Evolutionary conservation across 2,888 invertebrate species (phyloP).

Genomic region (Antheraea assamensis): DNA sequence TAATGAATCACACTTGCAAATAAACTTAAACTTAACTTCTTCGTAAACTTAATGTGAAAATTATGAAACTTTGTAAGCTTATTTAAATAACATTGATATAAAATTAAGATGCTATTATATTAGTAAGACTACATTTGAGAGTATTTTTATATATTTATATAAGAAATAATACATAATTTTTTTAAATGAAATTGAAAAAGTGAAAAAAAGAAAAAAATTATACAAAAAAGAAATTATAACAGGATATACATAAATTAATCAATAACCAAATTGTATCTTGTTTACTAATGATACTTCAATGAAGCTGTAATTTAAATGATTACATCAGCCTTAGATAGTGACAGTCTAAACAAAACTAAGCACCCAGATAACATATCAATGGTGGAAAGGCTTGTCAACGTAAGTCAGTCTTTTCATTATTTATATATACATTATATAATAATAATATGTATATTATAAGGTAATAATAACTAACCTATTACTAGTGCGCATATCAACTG

Average conservation of each 20-base stretch:
- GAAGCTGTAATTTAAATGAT: not conserved
- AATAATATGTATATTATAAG: not conserved
- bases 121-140: not conserved
- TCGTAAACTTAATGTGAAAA: not conserved
- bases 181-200: not conserved
- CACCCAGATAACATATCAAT: not conserved
- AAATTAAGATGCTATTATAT: not conserved
- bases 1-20: too few species aligned
- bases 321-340: not conserved
- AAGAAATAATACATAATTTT: not conserved
- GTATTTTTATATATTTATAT: not conserved
- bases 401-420: too few species aligned
- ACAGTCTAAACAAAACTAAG: not conserved
- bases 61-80: not conserved
- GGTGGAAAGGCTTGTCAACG: too few species aligned
- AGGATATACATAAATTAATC: not conserved
- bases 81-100: not conserved
- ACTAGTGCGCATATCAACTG: constrained; percentile 50
- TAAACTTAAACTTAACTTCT: not conserved
- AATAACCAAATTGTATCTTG: not conserved
- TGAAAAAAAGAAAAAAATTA: not conserved
- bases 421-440: too few species aligned
- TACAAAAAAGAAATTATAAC: not conserved
- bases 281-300: not conserved
- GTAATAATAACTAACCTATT: constrained; percentile 23